Evolutionary conservation across 2,113 vertebrate species (phyloP).

Genomic region (Amphiprion percula): DNA sequence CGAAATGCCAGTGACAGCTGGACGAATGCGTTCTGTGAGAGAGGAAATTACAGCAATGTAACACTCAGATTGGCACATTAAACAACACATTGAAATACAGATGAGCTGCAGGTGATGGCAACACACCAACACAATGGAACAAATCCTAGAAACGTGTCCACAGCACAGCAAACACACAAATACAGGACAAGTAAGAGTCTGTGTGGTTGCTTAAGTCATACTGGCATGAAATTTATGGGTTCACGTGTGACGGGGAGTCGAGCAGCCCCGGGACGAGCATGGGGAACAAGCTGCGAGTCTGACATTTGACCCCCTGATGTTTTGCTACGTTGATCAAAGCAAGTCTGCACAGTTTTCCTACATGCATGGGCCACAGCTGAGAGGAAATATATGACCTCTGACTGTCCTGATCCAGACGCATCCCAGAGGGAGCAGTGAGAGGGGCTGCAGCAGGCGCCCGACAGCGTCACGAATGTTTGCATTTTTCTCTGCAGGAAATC

Average conservation of each 20-base stretch:
- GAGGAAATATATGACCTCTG: conserved; percentile 78
- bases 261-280: conserved; percentile 16
- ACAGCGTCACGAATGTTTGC: conserved; percentile 76
- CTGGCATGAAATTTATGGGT: background rate
- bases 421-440: conserved; percentile 70
- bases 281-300: conserved; percentile 52
- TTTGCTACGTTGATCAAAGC: conserved; percentile 73
- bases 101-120: conserved; percentile 26
- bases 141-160: conserved; percentile 22
- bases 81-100: conserved; percentile 21
- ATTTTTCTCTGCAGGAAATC: conserved; percentile 80
- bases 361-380: conserved; percentile 44
- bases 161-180: background rate
- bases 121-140: conserved; percentile 2
- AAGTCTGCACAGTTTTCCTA: conserved; percentile 46
- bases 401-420: conserved; percentile 69
- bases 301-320: conserved; percentile 58
- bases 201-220: background rate
- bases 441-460: conserved; percentile 35
- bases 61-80: conserved; percentile 28
- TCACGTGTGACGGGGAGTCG: conserved; percentile 18
- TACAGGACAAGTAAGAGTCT: background rate
- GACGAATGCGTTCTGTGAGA: conserved; percentile 94
- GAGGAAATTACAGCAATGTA: conserved; percentile 55
- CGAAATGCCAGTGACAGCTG: conserved; percentile 99